Conservation (phyloP, 2,113 vertebrate species). For the Piaya cayana region DNA sequence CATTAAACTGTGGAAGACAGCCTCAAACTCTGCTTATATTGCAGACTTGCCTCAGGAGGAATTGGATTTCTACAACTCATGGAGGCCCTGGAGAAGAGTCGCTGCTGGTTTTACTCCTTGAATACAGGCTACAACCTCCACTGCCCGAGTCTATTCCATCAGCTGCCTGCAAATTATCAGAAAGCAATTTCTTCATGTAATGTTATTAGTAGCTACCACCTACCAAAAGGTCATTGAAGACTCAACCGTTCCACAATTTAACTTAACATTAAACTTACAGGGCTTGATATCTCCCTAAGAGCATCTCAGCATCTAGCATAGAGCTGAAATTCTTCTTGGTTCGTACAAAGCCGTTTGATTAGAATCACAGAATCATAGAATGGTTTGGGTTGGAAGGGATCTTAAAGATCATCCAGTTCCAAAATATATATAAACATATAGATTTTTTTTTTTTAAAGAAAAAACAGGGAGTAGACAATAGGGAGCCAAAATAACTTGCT, state of each 20-base stretch:
- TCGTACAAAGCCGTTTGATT: not conserved
- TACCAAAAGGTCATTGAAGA: not conserved
- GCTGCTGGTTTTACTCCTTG: not conserved
- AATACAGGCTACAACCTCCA: not conserved
- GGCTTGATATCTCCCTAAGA: not conserved
- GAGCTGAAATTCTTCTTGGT: not conserved
- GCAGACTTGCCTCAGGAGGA: not conserved
- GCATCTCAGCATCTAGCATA: not conserved
- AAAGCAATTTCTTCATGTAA: not conserved
- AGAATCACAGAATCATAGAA: too few relatives aligned
- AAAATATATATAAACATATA: not conserved
- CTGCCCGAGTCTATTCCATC: not conserved
- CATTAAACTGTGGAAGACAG: not conserved
- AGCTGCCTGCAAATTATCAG: not conserved
- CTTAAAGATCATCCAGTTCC: too few relatives aligned
- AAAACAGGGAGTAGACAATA: not conserved
- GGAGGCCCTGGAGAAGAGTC: rapidly evolving
- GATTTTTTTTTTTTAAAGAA: too few relatives aligned
- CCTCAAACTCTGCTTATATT: not conserved
- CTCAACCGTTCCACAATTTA: not conserved
- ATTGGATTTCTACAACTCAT: not conserved
- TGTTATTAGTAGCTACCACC: not conserved
- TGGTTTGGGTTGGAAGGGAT: too few relatives aligned
- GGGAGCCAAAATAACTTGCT: too few relatives aligned
- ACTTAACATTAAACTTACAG: not conserved